Evolutionary conservation across 2,797 vertebrate species (phyloP).

Genomic region (Rhincodon typus): DNA sequence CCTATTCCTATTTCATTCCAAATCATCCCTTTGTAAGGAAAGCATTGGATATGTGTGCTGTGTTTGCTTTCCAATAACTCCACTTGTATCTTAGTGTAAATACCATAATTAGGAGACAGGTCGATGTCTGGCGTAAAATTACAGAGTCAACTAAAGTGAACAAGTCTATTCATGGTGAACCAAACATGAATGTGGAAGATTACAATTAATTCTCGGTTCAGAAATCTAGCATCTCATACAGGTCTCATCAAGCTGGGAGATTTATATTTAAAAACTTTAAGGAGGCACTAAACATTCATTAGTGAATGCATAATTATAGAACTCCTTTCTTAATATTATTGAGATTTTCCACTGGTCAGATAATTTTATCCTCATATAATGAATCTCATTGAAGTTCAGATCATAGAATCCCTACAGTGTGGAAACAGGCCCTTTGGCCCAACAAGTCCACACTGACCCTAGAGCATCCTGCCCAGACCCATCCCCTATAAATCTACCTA

Average conservation of each 20-base stretch:
- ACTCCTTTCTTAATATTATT: not conserved
- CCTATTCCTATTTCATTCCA: not conserved
- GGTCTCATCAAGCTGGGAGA: not conserved
- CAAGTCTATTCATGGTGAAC: not conserved
- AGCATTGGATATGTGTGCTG: not conserved
- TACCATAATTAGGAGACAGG: not conserved
- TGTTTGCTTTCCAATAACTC: not conserved
- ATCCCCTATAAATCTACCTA: too few relatives aligned
- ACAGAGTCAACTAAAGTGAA: not conserved
- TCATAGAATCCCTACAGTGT: too few relatives aligned
- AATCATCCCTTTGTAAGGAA: not conserved
- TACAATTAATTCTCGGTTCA: not conserved
- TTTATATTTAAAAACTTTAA: not conserved
- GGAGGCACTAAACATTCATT: not conserved
- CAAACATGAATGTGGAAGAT: not conserved
- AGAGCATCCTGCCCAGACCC: too few relatives aligned
- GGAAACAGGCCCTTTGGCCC: too few relatives aligned
- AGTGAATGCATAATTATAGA: not conserved
- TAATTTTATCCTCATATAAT: not conserved
- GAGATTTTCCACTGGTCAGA: not conserved
- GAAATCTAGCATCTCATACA: not conserved
- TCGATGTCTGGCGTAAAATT: not conserved
- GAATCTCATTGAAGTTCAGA: not conserved
- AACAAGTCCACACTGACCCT: too few relatives aligned
- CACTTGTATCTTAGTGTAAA: not conserved